Conservation (phyloP, 2,113 vertebrate species). For the Dasyornis broadbenti region DNA sequence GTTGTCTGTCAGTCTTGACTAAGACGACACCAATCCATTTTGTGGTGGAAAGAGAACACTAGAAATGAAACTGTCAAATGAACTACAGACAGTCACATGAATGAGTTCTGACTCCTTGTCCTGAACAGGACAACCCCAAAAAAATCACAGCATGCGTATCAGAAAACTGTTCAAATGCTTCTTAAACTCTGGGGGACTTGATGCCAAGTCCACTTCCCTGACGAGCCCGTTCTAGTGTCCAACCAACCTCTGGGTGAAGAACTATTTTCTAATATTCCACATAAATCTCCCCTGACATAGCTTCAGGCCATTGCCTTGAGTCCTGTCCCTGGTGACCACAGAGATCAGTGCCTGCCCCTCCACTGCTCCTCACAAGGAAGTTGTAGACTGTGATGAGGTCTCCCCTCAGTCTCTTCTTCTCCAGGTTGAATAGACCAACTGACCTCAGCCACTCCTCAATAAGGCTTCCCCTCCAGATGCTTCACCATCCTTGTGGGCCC, state of each 20-base stretch:
- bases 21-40: background rate
- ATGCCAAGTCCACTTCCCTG: background rate
- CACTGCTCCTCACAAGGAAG: background rate
- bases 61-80: background rate
- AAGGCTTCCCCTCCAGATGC: background rate
- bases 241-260: background rate
- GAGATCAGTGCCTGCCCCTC: background rate
- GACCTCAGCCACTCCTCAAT: background rate
- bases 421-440: background rate
- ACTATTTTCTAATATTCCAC: background rate
- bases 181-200: background rate
- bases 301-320: background rate
- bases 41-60: background rate
- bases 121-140: background rate
- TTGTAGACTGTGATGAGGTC: background rate
- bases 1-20: background rate
- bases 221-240: no score
- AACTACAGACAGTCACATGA: background rate
- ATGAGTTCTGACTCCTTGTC: rapidly evolving
- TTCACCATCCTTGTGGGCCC: background rate
- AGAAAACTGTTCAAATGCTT: background rate
- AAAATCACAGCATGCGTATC: background rate
- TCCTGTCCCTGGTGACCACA: background rate
- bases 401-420: background rate
- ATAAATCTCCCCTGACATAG: background rate